A percentile compares a stretch with the other conserved stretches of the same genome.
phyloP scores from a whole-genome alignment of 1,140 invertebrate species.

The Akabosia matsudoensis region DNA sequence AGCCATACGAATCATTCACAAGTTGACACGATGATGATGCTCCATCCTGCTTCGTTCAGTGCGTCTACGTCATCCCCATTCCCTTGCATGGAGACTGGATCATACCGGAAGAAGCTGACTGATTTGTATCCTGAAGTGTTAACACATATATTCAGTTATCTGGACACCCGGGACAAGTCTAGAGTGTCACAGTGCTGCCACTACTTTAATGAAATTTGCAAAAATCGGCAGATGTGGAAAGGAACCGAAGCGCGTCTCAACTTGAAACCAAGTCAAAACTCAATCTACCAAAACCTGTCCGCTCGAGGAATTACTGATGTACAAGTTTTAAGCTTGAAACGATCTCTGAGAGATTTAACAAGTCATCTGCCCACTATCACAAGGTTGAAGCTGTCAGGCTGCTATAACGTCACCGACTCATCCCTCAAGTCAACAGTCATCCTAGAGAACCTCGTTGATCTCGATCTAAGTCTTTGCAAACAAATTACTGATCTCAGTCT shows the following conservation, averaged over 20 bases:
- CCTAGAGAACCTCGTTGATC: conserved; percentile 59
- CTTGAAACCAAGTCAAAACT: conserved; percentile 66
- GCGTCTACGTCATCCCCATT: too few species aligned
- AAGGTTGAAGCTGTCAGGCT: conserved; percentile 84
- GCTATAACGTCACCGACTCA: conserved; percentile 82
- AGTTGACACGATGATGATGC: too few species aligned
- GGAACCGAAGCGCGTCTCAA: conserved; percentile 87
- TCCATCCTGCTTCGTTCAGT: too few species aligned
- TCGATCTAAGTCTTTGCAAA: conserved; percentile 90
- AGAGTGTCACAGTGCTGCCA: conserved; percentile 84
- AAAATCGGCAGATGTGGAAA: conserved; percentile 86
- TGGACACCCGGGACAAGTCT: conserved; percentile 83
- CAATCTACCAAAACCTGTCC: conserved; percentile 79
- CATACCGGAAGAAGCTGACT: background rate
- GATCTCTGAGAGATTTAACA: conserved; percentile 81
- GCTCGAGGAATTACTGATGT: conserved; percentile 80
- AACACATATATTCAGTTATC: conserved; percentile 83
- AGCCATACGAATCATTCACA: too few species aligned
- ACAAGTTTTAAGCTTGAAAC: conserved; percentile 79
- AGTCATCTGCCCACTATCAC: conserved; percentile 79
- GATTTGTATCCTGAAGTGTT: conserved; percentile 71
- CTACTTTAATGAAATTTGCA: conserved; percentile 80
- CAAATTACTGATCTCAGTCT: conserved; percentile 85
- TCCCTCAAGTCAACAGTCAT: conserved; percentile 72
- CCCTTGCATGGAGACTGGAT: too few species aligned